Evolutionary conservation across 1,140 invertebrate genomes (phyloP).

Genomic region (Dreissena polymorpha): DNA sequence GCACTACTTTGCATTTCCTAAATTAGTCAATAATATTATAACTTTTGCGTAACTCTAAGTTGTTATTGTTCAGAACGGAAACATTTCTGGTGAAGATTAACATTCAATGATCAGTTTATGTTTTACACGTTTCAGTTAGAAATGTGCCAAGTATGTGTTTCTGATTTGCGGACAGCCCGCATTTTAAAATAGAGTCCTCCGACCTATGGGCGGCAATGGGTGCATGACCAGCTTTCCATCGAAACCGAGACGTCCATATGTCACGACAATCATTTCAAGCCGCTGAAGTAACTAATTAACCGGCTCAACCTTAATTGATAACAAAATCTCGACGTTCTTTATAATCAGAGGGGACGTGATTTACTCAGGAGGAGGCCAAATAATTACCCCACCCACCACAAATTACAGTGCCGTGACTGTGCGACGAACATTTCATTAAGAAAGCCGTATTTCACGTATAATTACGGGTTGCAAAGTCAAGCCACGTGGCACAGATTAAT

Average conservation of each 20-base stretch:
- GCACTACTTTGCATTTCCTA: too few species aligned
- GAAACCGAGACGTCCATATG: slow-evolving; percentile 38
- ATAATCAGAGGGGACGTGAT: slow-evolving; percentile 43
- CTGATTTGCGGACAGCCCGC: background rate
- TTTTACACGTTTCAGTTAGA: background rate
- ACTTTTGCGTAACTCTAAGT: too few species aligned
- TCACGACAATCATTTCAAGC: slow-evolving; percentile 5
- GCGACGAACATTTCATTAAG: slow-evolving; percentile 45
- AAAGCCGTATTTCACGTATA: slow-evolving; percentile 16
- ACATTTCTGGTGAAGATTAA: too few species aligned
- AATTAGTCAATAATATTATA: too few species aligned
- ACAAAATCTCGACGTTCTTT: slow-evolving; percentile 50
- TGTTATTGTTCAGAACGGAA: too few species aligned
- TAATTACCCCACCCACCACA: slow-evolving; percentile 57
- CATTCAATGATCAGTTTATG: background rate
- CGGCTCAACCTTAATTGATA: slow-evolving; percentile 39
- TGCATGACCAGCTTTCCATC: background rate
- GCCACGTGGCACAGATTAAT: slow-evolving; percentile 51
- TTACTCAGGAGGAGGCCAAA: slow-evolving; percentile 50
- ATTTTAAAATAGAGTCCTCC: background rate
- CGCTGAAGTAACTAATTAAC: slow-evolving; percentile 45
- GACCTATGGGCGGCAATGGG: background rate
- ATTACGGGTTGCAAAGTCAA: slow-evolving; percentile 49
- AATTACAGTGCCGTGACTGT: slow-evolving; percentile 52
- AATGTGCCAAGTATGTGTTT: background rate